These are phyloP conservation scores for Meliscaeva auricollis DNA, from an alignment of 2,888 invertebrate genomes.

Conservation along the genomic window DNA sequence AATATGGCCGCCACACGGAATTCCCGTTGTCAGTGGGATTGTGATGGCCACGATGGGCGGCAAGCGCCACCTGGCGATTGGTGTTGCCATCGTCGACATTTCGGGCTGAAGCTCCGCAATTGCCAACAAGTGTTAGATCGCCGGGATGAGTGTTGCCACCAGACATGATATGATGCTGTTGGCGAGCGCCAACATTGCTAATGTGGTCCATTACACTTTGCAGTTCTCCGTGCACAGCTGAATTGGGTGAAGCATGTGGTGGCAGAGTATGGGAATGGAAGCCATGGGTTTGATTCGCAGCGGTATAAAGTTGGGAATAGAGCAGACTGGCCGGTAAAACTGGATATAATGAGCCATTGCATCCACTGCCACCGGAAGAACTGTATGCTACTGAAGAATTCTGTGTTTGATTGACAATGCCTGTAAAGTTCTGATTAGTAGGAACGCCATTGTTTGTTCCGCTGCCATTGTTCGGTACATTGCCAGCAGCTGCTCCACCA, in stretches of 20 bases:
- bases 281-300: conserved; percentile 90
- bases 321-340: conserved; percentile 92
- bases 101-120: conserved; percentile 83
- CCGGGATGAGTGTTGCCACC: conserved; percentile 83
- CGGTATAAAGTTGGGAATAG: conserved; percentile 93
- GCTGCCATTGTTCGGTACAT: conserved; percentile 77
- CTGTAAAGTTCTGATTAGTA: conserved; percentile 84
- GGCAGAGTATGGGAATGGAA: conserved; percentile 89
- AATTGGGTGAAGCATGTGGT: conserved; percentile 87
- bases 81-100: conserved; percentile 83
- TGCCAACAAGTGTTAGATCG: conserved; percentile 83
- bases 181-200: conserved; percentile 86
- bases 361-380: conserved; percentile 85
- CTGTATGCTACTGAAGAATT: conserved; percentile 85
- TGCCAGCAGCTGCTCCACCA: conserved; percentile 81
- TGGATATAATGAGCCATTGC: conserved; percentile 90
- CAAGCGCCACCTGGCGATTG: conserved; percentile 83
- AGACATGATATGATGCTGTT: conserved; percentile 85
- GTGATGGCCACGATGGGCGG: conserved; percentile 84
- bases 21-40: conserved; percentile 85
- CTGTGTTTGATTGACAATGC: conserved; percentile 86
- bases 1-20: conserved; percentile 92
- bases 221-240: conserved; percentile 87
- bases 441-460: conserved; percentile 80
- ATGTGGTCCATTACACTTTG: conserved; percentile 92